These are phyloP conservation scores for rat (Rattus norvegicus) DNA, from an alignment of 2,113 vertebrate species.

Conservation along the genomic window DNA sequence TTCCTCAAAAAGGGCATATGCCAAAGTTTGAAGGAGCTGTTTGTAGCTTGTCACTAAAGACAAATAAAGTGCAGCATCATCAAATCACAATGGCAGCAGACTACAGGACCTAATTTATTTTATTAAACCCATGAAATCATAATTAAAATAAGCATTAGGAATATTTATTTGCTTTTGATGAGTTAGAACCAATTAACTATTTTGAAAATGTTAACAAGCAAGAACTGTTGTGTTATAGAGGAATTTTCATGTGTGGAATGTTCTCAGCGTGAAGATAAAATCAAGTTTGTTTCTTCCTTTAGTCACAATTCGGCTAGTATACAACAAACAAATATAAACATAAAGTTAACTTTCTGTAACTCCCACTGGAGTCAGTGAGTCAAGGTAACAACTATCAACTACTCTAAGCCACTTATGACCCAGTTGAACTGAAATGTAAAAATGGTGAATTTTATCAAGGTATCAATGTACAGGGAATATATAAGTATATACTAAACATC, in stretches of 20 bases:
- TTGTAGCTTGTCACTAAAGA: background rate
- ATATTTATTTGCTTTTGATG: background rate
- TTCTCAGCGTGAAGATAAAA: background rate
- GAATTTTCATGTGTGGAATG: background rate
- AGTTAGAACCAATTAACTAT: background rate
- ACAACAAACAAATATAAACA: background rate
- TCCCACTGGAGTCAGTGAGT: background rate
- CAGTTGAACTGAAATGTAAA: background rate
- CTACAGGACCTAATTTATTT: background rate
- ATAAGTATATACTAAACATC: background rate
- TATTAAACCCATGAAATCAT: background rate
- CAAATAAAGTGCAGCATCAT: background rate
- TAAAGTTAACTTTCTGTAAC: background rate
- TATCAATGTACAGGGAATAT: background rate
- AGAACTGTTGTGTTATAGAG: background rate
- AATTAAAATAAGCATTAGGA: background rate
- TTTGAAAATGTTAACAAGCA: conserved; percentile 17
- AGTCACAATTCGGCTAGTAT: background rate
- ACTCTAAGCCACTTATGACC: background rate
- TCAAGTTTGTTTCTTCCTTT: background rate
- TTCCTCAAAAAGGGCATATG: background rate
- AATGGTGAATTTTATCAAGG: background rate
- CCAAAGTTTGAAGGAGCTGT: background rate
- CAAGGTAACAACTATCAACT: background rate
- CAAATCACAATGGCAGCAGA: background rate